phyloP scores from a whole-genome alignment of 2,888 invertebrate genomes.

The Rhogogaster chlorosoma region DNA sequence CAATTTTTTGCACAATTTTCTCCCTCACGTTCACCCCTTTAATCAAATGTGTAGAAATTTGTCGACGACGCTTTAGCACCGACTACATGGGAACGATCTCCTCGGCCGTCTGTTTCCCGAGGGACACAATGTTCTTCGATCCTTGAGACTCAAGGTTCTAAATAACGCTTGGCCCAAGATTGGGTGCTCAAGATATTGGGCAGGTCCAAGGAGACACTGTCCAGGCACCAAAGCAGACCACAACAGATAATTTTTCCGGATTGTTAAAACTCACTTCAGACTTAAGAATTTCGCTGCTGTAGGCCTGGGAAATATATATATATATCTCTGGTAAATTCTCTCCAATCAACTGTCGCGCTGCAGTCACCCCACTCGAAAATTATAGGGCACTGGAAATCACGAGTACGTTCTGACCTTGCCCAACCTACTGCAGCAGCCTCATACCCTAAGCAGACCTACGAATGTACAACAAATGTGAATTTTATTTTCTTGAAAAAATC shows the following conservation, averaged over 20 bases:
- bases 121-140: conserved; percentile 28
- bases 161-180: conserved; percentile 54
- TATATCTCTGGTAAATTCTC: conserved; percentile 1
- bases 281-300: conserved; percentile 19
- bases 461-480: neutral
- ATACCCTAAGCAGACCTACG: neutral
- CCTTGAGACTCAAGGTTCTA: conserved; percentile 32
- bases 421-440: neutral
- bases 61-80: neutral
- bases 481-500: neutral
- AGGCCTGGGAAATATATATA: conserved; percentile 44
- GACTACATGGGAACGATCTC: neutral
- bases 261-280: conserved; percentile 70
- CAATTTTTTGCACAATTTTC: neutral
- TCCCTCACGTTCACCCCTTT: neutral
- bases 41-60: neutral
- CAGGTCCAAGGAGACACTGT: conserved; percentile 68
- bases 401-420: conserved; percentile 7
- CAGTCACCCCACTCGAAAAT: conserved; percentile 33
- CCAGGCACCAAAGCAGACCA: conserved; percentile 64
- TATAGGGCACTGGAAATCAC: conserved; percentile 45
- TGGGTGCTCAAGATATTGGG: conserved; percentile 59
- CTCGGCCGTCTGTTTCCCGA: neutral
- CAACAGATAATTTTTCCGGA: conserved; percentile 68
- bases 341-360: conserved; percentile 47